Conservation (phyloP, 2,113 vertebrate species). For the Sciurus niger region DNA sequence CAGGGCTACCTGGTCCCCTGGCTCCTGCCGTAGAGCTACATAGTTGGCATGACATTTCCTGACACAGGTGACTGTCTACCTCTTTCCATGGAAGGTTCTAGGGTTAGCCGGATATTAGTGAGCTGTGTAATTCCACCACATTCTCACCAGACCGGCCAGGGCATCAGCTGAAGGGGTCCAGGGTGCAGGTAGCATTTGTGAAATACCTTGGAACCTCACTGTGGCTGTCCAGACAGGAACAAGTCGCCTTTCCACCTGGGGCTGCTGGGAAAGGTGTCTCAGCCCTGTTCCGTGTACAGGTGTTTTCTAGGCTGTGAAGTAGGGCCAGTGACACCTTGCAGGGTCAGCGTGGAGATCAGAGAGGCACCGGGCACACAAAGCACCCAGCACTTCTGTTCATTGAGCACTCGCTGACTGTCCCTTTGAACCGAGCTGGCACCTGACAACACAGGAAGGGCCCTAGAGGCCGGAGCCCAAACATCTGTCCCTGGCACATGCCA, state of each 20-base stretch:
- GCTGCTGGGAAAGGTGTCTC: not conserved
- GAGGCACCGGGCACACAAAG: not conserved
- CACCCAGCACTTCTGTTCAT: not conserved
- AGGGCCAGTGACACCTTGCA: no score
- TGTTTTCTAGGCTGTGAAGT: not conserved
- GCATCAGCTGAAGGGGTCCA: not conserved
- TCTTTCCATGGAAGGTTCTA: not conserved
- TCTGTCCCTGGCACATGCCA: not conserved
- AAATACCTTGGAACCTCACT: not conserved
- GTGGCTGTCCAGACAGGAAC: not conserved
- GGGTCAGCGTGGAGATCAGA: not conserved
- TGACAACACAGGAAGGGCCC: not conserved
- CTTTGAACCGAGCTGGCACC: not conserved
- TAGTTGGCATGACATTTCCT: not conserved
- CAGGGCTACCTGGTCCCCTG: not conserved
- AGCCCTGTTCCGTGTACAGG: not conserved
- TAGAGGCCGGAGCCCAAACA: not conserved
- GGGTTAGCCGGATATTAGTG: not conserved
- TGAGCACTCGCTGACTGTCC: not conserved
- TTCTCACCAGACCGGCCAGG: slow-evolving; percentile 6
- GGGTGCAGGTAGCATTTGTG: not conserved
- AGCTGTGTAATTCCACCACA: not conserved
- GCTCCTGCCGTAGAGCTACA: not conserved
- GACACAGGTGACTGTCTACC: not conserved
- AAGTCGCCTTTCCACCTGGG: not conserved